phyloP scores from a whole-genome alignment of 1,140 invertebrate genomes.

The Atta colombica region DNA sequence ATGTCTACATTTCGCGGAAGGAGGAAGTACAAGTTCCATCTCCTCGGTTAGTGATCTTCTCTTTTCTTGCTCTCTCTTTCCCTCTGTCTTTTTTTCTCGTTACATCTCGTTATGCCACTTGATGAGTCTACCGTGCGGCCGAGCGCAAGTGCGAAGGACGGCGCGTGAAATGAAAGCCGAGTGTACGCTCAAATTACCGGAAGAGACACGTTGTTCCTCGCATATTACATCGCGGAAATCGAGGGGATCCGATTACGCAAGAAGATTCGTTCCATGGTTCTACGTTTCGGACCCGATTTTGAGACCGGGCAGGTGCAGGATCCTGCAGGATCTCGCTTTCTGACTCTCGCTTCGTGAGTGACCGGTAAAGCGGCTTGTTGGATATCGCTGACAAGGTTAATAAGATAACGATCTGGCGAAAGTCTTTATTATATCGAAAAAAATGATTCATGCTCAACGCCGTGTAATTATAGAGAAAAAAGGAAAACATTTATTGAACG shows the following conservation, averaged over 20 bases:
- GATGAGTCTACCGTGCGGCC: conserved; percentile 36
- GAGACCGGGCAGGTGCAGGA: too few species aligned
- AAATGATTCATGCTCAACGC: not conserved
- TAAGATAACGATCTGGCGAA: conserved; percentile 41
- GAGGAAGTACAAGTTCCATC: conserved; percentile 38
- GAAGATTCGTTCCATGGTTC: not conserved
- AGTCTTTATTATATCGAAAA: conserved; percentile 24
- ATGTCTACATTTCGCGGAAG: conserved; percentile 48
- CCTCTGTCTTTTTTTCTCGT: not conserved
- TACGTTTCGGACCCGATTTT: not conserved
- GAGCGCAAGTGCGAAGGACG: conserved; percentile 52
- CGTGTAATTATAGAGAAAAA: conserved; percentile 21
- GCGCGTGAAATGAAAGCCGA: conserved; percentile 44
- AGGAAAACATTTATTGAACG: conserved; percentile 28
- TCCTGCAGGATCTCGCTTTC: not conserved
- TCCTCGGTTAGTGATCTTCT: not conserved
- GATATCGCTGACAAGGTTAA: conserved; percentile 31
- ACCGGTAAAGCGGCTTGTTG: not conserved
- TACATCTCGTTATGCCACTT: not conserved
- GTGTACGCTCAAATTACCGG: conserved; percentile 46
- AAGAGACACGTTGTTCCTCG: conserved; percentile 24
- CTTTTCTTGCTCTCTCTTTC: not conserved
- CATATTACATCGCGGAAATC: conserved; percentile 46
- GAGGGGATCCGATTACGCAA: conserved; percentile 32
- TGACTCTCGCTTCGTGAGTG: not conserved